Evolutionary conservation across 2,797 vertebrate genomes (phyloP), one percentile per base, ranked within the genome.

Genomic region (Philypnodon macrostomus): DNA sequence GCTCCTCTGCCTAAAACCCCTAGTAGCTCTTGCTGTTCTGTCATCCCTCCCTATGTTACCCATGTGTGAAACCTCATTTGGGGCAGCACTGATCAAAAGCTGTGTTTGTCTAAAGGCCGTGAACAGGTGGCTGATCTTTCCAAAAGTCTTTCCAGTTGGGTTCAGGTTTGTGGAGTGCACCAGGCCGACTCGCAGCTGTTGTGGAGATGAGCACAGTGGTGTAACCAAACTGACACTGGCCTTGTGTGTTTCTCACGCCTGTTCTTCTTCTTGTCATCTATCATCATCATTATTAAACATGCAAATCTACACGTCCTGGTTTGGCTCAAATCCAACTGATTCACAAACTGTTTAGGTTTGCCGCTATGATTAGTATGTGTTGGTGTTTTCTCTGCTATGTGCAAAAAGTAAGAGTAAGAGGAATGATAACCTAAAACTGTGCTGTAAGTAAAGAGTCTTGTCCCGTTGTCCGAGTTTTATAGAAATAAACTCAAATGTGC

Each of bases 231-330:
- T 7, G n/a, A 2, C 4, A 7, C 12, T 24, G 19, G n/a, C 21
- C 38, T 14, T 13, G 7, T 2, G 10, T 34, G 63, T 8, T 68
- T 67, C 63, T 68, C 66, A 65, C 48, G 26, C 60, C 48, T 70
- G 38, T 63, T 52, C 44, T 71, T 57, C 58, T 47, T 64, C 58
- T 48, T 90, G 88, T 91, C 87, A 91, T 88, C 72, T 90, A 89
- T 87, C 75, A 88, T 67, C 79, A 80, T 81, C 70, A 35, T 39
- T n/a, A n/a, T n/a, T n/a, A n/a, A n/a, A n/a, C n/a, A n/a, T n/a
- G n/a, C 27, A 11, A 10, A 10, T 10, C 27, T 29, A 6, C 21
- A 3, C 6, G 27, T 29, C 3, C 27, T 1, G 27, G 8, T 12
- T 29, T 29, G 27, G 9, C 27, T 29, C 8, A 3, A 10, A 29